Percentiles rank a stretch among this genome's conserved stretches.
These are phyloP conservation scores for Scytalopus superciliaris DNA, from an alignment of 2,113 vertebrate species.

Conservation along the genomic window DNA sequence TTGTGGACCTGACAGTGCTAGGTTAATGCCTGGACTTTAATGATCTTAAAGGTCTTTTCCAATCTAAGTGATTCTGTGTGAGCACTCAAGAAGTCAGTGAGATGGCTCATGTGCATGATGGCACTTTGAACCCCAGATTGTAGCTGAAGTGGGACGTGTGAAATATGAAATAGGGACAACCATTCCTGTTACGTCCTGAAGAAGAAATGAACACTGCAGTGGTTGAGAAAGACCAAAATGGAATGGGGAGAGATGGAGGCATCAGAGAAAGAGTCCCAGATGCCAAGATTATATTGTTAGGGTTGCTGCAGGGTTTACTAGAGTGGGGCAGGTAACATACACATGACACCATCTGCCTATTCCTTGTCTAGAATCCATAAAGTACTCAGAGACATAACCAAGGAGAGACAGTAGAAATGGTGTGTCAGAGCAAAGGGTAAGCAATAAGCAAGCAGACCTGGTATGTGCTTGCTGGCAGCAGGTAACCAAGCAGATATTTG, in stretches of 20 bases:
- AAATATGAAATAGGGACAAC: neutral
- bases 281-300: neutral
- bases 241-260: neutral
- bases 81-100: neutral
- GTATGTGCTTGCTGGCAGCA: neutral
- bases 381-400: neutral
- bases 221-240: neutral
- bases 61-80: neutral
- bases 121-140: neutral
- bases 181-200: neutral
- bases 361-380: neutral
- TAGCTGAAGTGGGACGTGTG: neutral
- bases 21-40: neutral
- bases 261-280: neutral
- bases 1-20: neutral
- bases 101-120: accelerated
- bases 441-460: neutral
- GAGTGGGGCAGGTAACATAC: neutral
- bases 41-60: neutral
- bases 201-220: neutral
- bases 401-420: neutral
- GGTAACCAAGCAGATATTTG: neutral
- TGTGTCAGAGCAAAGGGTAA: neutral
- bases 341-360: neutral
- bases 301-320: neutral